phyloP scores from a whole-genome alignment of 2,888 invertebrate species.

The Drosophila lacicola region DNA sequence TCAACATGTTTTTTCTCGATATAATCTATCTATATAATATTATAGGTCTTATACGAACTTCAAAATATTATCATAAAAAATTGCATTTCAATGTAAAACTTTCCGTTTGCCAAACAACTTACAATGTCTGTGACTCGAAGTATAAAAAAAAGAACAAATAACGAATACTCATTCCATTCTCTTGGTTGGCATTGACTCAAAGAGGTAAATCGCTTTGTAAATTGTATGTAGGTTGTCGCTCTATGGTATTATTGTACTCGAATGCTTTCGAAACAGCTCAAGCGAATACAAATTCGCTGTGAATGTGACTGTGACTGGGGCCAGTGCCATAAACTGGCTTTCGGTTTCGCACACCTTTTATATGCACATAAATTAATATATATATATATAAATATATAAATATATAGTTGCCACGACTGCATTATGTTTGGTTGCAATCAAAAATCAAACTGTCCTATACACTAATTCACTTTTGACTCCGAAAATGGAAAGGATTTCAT shows the following conservation, averaged over 20 bases:
- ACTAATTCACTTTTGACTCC: not conserved
- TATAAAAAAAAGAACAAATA: too few relatives aligned
- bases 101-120: too few relatives aligned
- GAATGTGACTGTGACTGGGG: not conserved
- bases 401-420: conserved; percentile 11
- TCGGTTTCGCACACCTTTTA: conserved; percentile 22
- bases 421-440: too few relatives aligned
- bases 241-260: conserved; percentile 1
- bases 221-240: not conserved
- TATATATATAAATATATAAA: not conserved
- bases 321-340: conserved; percentile 27
- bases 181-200: conserved; percentile 26
- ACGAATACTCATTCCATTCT: not conserved
- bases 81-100: too few relatives aligned
- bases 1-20: too few relatives aligned
- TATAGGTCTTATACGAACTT: too few relatives aligned
- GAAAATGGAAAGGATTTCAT: too few relatives aligned
- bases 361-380: not conserved
- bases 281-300: conserved; percentile 24
- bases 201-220: conserved; percentile 2
- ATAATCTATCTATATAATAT: too few relatives aligned
- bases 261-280: conserved; percentile 37
- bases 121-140: too few relatives aligned
- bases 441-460: not conserved
- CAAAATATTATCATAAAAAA: too few relatives aligned